phyloP scores from a whole-genome alignment of 2,797 vertebrate genomes.

The Sebastes hubbsi region DNA sequence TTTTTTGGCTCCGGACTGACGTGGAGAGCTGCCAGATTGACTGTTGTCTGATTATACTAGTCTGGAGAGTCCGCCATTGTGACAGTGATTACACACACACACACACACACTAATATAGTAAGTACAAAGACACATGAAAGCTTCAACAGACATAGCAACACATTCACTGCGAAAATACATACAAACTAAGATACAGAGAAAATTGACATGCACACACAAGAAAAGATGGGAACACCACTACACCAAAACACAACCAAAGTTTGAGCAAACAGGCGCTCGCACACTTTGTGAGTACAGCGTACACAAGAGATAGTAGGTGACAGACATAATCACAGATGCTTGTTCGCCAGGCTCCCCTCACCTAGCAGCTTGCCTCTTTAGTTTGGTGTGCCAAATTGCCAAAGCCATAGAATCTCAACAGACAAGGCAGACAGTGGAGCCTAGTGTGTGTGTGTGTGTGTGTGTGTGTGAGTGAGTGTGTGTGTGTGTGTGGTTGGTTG shows the following conservation, averaged over 20 bases:
- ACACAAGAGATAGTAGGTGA: slow-evolving; percentile 69
- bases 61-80: slow-evolving; percentile 67
- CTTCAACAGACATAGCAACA: slow-evolving; percentile 10
- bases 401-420: slow-evolving; percentile 70
- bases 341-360: slow-evolving; percentile 70
- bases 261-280: slow-evolving; percentile 3
- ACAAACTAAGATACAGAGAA: slow-evolving; percentile 3
- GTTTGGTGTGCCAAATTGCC: slow-evolving; percentile 73
- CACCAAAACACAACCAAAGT: slow-evolving; percentile 27
- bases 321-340: slow-evolving; percentile 77
- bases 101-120: slow-evolving; percentile 21
- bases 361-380: slow-evolving; percentile 76
- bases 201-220: background rate
- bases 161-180: slow-evolving; percentile 5
- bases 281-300: slow-evolving; percentile 32
- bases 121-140: slow-evolving; percentile 29
- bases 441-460: slow-evolving; percentile 9
- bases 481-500: slow-evolving; percentile 35
- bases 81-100: slow-evolving; percentile 29
- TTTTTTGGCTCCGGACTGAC: slow-evolving; percentile 62
- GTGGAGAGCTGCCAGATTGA: slow-evolving; percentile 71
- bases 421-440: slow-evolving; percentile 63
- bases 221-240: background rate
- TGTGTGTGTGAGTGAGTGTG: slow-evolving; percentile 7
- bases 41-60: slow-evolving; percentile 75